phyloP scores from a whole-genome alignment of 1,140 invertebrate species.

The Drepana arcuata region DNA sequence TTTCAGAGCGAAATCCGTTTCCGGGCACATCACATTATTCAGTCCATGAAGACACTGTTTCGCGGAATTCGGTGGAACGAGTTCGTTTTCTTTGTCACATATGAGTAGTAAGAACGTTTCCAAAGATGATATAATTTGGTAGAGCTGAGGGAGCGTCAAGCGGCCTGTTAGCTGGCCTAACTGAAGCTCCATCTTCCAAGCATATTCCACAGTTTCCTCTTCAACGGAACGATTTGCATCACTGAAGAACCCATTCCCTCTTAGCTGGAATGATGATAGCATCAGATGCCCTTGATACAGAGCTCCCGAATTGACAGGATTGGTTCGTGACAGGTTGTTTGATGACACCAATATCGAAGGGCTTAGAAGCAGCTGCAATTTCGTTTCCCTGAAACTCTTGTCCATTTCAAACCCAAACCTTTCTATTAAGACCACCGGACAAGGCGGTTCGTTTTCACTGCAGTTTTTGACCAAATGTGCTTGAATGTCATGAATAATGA shows the following conservation, averaged over 20 bases:
- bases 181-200: constrained; percentile 91
- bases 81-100: constrained; percentile 90
- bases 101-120: constrained; percentile 92
- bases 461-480: constrained; percentile 94
- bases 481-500: constrained; percentile 96
- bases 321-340: constrained; percentile 78
- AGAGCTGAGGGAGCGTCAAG: constrained; percentile 85
- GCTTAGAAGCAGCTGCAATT: constrained; percentile 91
- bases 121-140: constrained; percentile 88
- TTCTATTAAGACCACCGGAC: constrained; percentile 92
- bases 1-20: constrained; percentile 80
- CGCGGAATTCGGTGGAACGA: constrained; percentile 83
- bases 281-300: constrained; percentile 91
- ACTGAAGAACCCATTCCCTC: constrained; percentile 98
- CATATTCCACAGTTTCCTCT: constrained; percentile 97
- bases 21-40: constrained; percentile 81
- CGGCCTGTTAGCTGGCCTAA: constrained; percentile 87
- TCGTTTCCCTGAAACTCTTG: constrained; percentile 92
- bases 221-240: constrained; percentile 90
- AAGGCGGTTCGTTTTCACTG: constrained; percentile 87
- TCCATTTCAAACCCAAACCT: constrained; percentile 97
- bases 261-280: constrained; percentile 89
- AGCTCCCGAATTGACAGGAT: constrained; percentile 71
- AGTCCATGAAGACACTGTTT: constrained; percentile 90
- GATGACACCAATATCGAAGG: constrained; percentile 88